Base-by-base conservation (phyloP, 2,113 vertebrate species). In the Orientallactaga bullata region DNA sequence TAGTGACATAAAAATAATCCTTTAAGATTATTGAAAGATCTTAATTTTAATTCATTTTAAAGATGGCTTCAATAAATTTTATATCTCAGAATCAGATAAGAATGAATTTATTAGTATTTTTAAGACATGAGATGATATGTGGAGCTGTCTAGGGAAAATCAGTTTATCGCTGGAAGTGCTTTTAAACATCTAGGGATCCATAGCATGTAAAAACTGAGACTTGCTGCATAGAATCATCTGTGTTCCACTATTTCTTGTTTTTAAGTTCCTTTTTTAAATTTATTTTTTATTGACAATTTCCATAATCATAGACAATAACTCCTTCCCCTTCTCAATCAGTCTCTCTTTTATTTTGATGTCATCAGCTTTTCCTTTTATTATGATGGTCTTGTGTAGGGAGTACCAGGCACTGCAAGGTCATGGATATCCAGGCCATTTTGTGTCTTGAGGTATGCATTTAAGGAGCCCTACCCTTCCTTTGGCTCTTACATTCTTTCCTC, bases 1-100 rank as follows among this genome's bases (percentile, higher is more conserved):
- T 76, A 39, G 61, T 39, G 81, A 42, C 28, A 42, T 47, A 80
- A 76, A 86, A 91, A 88, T 89, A 87, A 68, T 81, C 81, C 21
- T 3, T 68, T 72, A 66, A 1, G 23, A 39, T 84, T 87, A 71
- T 66, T 93, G 51, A 90, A 66, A n/a, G 15, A 30, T 80, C 11
- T 88, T 66, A 28, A 78, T 42, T 69, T 93, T 58, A 61, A 58
- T 68, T 88, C 35, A 51, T 28, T 91, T 72, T 78, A 4, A 74
- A 84, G 37, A 51, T 69, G 24, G 24, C 30, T 83, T 55, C 55
- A 66, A 78, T 71, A 85, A 30, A 81, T 71, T 55, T 66, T 51
- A 37, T 73, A 73, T 61, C 42, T 74, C 68, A 65, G 11, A 58
- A 82, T 23, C 23, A 71, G 24, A 60, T 60, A 35, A 88, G 78